Percentiles rank a stretch among this genome's conserved stretches.
Evolutionary conservation across 2,888 invertebrate genomes (phyloP).

Genomic region (Synanthedon tipuliformis): DNA sequence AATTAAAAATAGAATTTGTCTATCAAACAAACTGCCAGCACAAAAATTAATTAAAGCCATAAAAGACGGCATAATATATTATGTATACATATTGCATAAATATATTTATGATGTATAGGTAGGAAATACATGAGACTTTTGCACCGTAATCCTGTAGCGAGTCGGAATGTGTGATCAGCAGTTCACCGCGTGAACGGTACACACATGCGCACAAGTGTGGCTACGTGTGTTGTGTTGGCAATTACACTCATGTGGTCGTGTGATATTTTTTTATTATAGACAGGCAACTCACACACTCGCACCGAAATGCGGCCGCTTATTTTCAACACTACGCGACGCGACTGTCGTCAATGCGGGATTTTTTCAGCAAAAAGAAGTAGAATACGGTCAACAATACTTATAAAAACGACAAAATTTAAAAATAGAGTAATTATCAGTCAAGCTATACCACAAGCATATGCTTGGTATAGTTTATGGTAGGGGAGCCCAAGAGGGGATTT

Average conservation of each 20-base stretch:
- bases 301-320: constrained; percentile 15
- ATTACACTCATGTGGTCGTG: constrained; percentile 3
- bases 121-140: constrained; percentile 6
- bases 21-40: too few relatives aligned
- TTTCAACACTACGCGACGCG: constrained; percentile 11
- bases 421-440: too few relatives aligned
- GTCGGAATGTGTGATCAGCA: constrained; percentile 58
- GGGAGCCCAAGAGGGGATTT: too few relatives aligned
- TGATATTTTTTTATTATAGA: constrained; percentile 12
- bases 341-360: background rate
- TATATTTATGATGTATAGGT: too few relatives aligned
- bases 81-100: too few relatives aligned
- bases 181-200: constrained; percentile 39
- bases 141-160: constrained; percentile 20
- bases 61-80: too few relatives aligned
- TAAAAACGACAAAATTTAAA: too few relatives aligned
- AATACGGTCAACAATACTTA: background rate
- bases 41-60: too few relatives aligned
- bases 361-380: background rate
- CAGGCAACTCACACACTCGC: constrained; percentile 15
- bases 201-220: constrained; percentile 14
- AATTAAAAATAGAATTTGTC: too few relatives aligned
- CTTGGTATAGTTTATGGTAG: too few relatives aligned
- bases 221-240: constrained; percentile 4
- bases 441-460: too few relatives aligned